phyloP scores from a whole-genome alignment of 2,888 invertebrate genomes.

The Drosophila colorata region DNA sequence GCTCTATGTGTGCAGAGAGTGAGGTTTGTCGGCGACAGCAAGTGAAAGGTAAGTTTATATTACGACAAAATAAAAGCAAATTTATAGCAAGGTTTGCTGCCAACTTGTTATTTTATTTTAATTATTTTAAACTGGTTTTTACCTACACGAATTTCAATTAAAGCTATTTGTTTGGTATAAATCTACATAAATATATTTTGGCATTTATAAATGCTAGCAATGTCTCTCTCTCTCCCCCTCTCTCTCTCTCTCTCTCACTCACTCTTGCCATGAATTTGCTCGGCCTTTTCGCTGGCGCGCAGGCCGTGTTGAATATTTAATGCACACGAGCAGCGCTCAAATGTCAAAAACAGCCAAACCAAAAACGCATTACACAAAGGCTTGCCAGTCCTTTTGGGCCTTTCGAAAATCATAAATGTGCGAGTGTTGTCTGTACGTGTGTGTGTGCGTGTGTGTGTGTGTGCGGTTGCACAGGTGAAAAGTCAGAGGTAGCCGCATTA shows the following conservation, averaged over 20 bases:
- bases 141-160: conserved; percentile 46
- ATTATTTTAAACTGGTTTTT: conserved; percentile 57
- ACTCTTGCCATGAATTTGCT: conserved; percentile 12
- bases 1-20: conserved; percentile 28
- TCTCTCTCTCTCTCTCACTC: background rate
- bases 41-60: conserved; percentile 12
- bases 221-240: background rate
- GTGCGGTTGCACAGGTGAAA: conserved; percentile 67
- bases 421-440: conserved; percentile 9
- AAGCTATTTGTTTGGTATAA: conserved; percentile 14
- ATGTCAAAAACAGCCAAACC: conserved; percentile 71
- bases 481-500: conserved; percentile 69
- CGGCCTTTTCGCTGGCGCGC: conserved; percentile 25
- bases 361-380: conserved; percentile 64
- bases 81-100: conserved; percentile 8
- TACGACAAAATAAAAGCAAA: background rate
- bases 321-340: conserved; percentile 57
- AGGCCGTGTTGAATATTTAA: conserved; percentile 63
- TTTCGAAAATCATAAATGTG: conserved; percentile 55
- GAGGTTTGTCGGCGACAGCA: conserved; percentile 23
- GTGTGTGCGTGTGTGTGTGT: conserved; percentile 10
- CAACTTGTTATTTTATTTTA: conserved; percentile 50
- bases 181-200: conserved; percentile 16
- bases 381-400: conserved; percentile 51
- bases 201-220: background rate